Evolutionary conservation across 2,888 invertebrate genomes (phyloP).

Genomic region (Stenchaetothrips biformis): DNA sequence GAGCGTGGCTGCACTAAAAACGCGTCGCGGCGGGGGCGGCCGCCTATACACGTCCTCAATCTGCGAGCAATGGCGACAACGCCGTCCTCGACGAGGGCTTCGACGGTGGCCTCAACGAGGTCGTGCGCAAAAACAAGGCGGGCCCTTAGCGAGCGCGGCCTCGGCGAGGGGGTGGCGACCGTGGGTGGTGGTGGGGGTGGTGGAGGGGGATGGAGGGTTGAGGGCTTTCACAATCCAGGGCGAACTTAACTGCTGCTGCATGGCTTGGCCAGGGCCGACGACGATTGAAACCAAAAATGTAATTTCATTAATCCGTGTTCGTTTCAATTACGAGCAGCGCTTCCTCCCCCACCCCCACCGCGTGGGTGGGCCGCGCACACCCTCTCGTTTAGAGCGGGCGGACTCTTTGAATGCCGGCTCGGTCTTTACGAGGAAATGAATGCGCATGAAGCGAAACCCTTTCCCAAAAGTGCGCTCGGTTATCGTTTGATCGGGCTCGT

Average conservation of each 20-base stretch:
- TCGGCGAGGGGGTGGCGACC: not conserved
- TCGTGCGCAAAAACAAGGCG: not conserved
- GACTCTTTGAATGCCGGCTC: too few relatives aligned
- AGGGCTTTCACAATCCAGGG: not conserved
- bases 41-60: not conserved
- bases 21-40: not conserved
- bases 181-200: not conserved
- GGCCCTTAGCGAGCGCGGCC: not conserved
- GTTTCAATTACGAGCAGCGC: not conserved
- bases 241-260: not conserved
- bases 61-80: not conserved
- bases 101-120: too few relatives aligned
- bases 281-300: conserved; percentile 7
- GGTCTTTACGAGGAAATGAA: too few relatives aligned
- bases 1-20: not conserved
- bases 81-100: not conserved
- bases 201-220: not conserved
- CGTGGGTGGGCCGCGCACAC: too few relatives aligned
- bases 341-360: too few relatives aligned
- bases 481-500: too few relatives aligned
- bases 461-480: too few relatives aligned
- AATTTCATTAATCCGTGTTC: conserved; percentile 13
- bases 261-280: not conserved
- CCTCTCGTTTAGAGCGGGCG: too few relatives aligned
- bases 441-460: too few relatives aligned